Base-by-base conservation (phyloP, 2,888 invertebrate genomes). In the Himalopsyche japonica region DNA sequence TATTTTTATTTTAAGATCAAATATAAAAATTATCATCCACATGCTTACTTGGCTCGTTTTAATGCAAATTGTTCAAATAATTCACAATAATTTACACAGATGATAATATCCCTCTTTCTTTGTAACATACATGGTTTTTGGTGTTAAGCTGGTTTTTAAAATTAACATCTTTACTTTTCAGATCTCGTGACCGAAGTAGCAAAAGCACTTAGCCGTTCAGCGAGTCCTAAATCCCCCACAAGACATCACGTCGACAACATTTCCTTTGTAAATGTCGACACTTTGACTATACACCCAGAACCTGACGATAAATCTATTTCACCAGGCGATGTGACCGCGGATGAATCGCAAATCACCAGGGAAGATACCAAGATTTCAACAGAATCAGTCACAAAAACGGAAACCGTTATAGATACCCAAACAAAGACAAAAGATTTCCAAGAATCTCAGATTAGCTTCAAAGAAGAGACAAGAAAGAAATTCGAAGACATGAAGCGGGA, bases 231-330 rank as follows among this genome's bases (percentile, higher is more conserved):
- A 88, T 92, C 92, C 87, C 92, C 92, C 34, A 91, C 90, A 18
- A 92, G 92, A 89, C 92, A 92, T 88, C 88, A 92, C 86, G 91
- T 91, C 24, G 92, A 92, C 87, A 92, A 92, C 86, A 86, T 92
- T 30, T 89, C 92, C 47, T 92, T 92, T 86, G 89, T 92, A 7
- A 92, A 92, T 87, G 91, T 92, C 43, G 92, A 92, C 86, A 92
- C 84, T 4, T 80, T 87, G 18, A 87, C 87, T 12, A 85, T 87
- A 79, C 87, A 87, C 43, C 86, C 86, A 82, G 85, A 86, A 76
- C 82, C 79, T 18, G 76, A 57, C 20, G 79, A 30, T 30, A 80
- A 34, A 64, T 80, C 47, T 78, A 64, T 70, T 79, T 82, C 20
- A 57, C 80, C 80, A 76, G 77, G 81, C 30, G 70, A 30, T 24